These are phyloP conservation scores for Scleropages formosus DNA, from an alignment of 2,797 vertebrate genomes.

Conservation along the genomic window DNA sequence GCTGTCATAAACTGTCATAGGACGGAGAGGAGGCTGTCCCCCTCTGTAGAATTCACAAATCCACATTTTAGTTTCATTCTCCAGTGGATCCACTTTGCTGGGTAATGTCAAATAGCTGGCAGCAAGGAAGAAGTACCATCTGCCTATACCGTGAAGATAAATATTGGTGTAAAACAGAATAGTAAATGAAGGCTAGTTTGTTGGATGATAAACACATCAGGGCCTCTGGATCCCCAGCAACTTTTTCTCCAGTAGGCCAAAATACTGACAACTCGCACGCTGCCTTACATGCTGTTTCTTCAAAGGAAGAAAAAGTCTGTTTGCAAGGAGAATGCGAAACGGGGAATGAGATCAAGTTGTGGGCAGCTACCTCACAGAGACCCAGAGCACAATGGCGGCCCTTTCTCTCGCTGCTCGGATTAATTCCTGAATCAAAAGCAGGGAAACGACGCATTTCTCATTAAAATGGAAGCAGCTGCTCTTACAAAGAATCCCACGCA, in stretches of 20 bases:
- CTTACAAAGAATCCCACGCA: constrained; percentile 28
- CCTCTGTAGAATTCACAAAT: constrained; percentile 36
- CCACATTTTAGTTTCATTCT: constrained; percentile 29
- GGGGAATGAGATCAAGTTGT: neutral
- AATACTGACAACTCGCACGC: neutral
- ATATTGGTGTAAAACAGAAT: constrained; percentile 23
- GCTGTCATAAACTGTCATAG: constrained; percentile 50
- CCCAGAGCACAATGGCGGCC: neutral
- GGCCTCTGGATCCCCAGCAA: constrained; percentile 9
- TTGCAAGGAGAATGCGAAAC: neutral
- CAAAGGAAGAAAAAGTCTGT: neutral
- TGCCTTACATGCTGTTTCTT: neutral
- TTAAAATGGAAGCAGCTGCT: constrained; percentile 33
- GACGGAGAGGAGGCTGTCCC: constrained; percentile 38
- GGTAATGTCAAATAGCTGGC: neutral
- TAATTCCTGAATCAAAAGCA: constrained; percentile 27
- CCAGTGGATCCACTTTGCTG: constrained; percentile 8
- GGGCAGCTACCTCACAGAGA: constrained; percentile 1
- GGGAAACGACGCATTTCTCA: constrained; percentile 27
- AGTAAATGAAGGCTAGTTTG: constrained; percentile 20
- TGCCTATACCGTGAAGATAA: neutral
- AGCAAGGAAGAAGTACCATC: neutral
- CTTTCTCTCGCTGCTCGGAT: constrained; percentile 13
- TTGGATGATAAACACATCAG: neutral
- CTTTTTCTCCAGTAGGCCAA: constrained; percentile 14